These are phyloP conservation scores for Hassar affinis DNA, from an alignment of 2,113 vertebrate species.

Conservation along the genomic window DNA sequence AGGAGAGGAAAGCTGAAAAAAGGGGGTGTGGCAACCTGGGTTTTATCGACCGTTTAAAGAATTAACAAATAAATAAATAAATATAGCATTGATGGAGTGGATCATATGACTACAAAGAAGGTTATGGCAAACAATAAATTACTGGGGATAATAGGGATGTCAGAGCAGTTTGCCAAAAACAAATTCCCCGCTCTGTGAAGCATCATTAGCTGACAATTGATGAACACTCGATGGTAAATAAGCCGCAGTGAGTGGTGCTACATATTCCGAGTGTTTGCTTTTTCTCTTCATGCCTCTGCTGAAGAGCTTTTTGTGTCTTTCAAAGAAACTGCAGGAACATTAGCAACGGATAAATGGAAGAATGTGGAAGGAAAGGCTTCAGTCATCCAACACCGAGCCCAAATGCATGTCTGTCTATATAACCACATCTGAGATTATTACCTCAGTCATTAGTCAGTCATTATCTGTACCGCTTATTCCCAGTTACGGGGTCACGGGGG, in stretches of 20 bases:
- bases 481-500: too few species aligned
- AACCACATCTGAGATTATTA: background rate
- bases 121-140: conserved; percentile 28
- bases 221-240: conserved; percentile 41
- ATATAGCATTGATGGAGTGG: conserved; percentile 28
- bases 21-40: background rate
- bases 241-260: background rate
- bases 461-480: too few species aligned
- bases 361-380: background rate
- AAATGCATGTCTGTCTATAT: background rate
- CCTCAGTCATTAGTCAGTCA: too few species aligned
- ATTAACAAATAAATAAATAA: conserved; percentile 7
- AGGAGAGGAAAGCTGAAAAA: conserved; percentile 1
- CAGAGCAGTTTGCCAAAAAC: conserved; percentile 38
- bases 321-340: background rate
- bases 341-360: background rate
- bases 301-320: too few species aligned
- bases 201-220: conserved; percentile 47
- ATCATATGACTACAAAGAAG: conserved; percentile 28
- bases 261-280: conserved; percentile 6
- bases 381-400: background rate
- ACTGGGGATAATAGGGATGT: conserved; percentile 45
- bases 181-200: conserved; percentile 37
- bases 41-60: conserved; percentile 29
- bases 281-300: background rate